These are phyloP conservation scores for Gephyroberyx darwinii DNA, from an alignment of 2,797 vertebrate species.

Conservation along the genomic window DNA sequence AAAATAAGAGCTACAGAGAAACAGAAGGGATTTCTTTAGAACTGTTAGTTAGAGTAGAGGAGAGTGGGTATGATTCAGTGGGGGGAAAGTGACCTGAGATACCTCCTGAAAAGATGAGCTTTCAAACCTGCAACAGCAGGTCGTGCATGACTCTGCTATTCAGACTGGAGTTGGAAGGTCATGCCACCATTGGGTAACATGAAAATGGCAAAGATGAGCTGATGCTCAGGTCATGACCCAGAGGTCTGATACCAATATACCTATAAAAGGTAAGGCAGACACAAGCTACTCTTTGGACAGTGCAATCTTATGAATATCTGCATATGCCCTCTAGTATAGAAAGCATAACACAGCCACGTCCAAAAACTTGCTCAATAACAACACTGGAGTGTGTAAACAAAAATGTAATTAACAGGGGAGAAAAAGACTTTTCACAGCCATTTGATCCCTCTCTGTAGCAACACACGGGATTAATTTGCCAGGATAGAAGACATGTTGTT, in stretches of 20 bases:
- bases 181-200: not conserved
- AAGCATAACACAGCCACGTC: conserved; percentile 16
- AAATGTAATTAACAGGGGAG: conserved; percentile 64
- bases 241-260: conserved; percentile 5
- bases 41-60: not conserved
- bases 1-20: no score
- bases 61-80: conserved; percentile 1
- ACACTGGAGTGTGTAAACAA: conserved; percentile 55
- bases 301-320: not conserved
- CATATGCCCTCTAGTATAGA: conserved; percentile 11
- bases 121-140: conserved; percentile 11
- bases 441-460: conserved; percentile 53
- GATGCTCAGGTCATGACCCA: conserved; percentile 1
- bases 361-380: conserved; percentile 26
- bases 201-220: conserved; percentile 47
- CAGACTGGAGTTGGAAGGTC: conserved; percentile 43
- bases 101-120: not conserved
- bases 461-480: conserved; percentile 58
- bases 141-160: conserved; percentile 15
- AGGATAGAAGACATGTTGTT: conserved; percentile 35
- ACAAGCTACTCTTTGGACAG: conserved; percentile 33
- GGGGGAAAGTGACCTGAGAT: not conserved
- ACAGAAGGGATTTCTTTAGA: no score
- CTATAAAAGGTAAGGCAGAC: not conserved
- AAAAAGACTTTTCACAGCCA: conserved; percentile 53